A percentile compares a stretch with the other conserved stretches of the same genome.
These are phyloP conservation scores for Aleiodes sp. DNA, from an alignment of 1,140 invertebrate species.

Conservation along the genomic window DNA sequence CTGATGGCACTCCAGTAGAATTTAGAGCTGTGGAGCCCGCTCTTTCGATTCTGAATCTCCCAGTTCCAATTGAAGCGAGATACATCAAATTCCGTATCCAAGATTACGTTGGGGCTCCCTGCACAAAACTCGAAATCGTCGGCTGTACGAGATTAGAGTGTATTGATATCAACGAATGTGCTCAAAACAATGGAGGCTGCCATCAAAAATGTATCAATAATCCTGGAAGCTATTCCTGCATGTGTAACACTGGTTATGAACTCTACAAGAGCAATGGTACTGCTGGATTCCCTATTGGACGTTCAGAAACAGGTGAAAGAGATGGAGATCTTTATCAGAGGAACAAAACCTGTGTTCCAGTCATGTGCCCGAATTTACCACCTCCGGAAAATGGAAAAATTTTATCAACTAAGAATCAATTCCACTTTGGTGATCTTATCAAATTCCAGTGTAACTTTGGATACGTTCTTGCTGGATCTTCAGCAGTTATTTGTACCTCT, in stretches of 20 bases:
- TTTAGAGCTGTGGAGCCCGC: slow-evolving; percentile 88
- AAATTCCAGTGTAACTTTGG: slow-evolving; percentile 96
- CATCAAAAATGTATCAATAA: slow-evolving; percentile 93
- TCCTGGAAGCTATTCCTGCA: slow-evolving; percentile 86
- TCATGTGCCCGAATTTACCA: slow-evolving; percentile 86
- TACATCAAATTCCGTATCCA: slow-evolving; percentile 89
- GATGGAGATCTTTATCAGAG: slow-evolving; percentile 90
- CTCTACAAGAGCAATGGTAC: slow-evolving; percentile 91
- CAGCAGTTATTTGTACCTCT: slow-evolving; percentile 86
- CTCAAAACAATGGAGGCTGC: slow-evolving; percentile 89
- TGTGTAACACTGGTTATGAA: slow-evolving; percentile 92
- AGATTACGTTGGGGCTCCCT: slow-evolving; percentile 89
- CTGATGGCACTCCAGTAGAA: slow-evolving; percentile 91
- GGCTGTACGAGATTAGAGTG: slow-evolving; percentile 92
- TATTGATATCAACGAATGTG: slow-evolving; percentile 92
- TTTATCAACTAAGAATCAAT: slow-evolving; percentile 81
- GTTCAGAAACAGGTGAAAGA: slow-evolving; percentile 84
- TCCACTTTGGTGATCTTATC: slow-evolving; percentile 90
- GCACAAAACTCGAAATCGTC: slow-evolving; percentile 91
- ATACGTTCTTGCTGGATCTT: slow-evolving; percentile 87
- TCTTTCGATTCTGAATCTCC: slow-evolving; percentile 88
- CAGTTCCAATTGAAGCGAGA: slow-evolving; percentile 90
- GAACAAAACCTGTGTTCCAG: slow-evolving; percentile 94
- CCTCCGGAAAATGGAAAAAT: slow-evolving; percentile 90
- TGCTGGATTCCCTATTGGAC: slow-evolving; percentile 85